These are phyloP conservation scores for Psococerastis gibbosa DNA, from an alignment of 2,888 invertebrate genomes.

Conservation along the genomic window DNA sequence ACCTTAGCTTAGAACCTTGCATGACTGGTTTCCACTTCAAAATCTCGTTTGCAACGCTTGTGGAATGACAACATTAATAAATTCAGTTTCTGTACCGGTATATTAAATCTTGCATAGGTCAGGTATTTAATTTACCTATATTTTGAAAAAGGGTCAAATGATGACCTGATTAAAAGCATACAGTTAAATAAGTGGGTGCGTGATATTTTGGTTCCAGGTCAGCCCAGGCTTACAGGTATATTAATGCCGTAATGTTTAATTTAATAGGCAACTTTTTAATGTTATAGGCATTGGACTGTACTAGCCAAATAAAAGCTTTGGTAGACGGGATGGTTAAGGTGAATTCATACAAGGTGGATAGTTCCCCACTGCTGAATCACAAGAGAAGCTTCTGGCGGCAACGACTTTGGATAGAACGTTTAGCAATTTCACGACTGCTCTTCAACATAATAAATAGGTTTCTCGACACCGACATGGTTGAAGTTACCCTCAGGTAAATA, in stretches of 20 bases:
- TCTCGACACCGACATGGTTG: background rate
- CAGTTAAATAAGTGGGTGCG: background rate
- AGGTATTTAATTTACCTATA: background rate
- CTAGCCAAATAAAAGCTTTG: background rate
- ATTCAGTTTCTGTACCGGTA: no score
- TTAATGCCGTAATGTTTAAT: no score
- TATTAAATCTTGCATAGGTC: background rate
- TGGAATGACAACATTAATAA: no score
- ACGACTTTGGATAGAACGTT: slow-evolving; percentile 4
- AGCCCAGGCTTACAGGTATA: no score
- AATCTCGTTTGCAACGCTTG: no score
- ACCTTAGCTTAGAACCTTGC: no score
- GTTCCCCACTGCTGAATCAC: background rate
- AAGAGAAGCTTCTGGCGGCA: background rate
- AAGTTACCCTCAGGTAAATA: slow-evolving; percentile 3
- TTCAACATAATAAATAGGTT: background rate
- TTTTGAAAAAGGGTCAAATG: background rate
- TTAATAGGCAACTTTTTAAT: background rate
- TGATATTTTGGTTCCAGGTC: background rate
- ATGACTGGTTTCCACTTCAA: no score
- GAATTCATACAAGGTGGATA: background rate
- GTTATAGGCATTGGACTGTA: slow-evolving; percentile 1
- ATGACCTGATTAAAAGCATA: background rate
- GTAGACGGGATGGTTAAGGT: background rate
- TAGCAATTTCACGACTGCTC: slow-evolving; percentile 1